phyloP scores from a whole-genome alignment of 2,888 invertebrate genomes.

The Lasioglossum oenotherae region DNA sequence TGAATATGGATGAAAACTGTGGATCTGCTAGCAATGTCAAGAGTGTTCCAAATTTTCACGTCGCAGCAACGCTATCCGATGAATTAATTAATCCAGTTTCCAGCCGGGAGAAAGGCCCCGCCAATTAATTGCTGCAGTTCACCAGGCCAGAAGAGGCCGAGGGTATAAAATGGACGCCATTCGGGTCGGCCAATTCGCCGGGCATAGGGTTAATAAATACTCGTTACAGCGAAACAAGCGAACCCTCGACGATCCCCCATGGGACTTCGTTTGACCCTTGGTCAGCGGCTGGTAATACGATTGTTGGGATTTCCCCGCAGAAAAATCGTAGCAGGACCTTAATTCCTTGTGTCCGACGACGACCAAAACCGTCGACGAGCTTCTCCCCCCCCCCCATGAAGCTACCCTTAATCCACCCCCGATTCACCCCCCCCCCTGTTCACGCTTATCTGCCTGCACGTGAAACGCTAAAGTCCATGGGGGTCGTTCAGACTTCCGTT shows the following conservation, averaged over 20 bases:
- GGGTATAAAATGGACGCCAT: constrained; percentile 7
- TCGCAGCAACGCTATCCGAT: background rate
- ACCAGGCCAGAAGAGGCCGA: background rate
- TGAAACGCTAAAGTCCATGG: constrained; percentile 57
- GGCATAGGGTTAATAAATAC: constrained; percentile 50
- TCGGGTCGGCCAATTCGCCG: constrained; percentile 3
- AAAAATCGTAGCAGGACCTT: constrained; percentile 48
- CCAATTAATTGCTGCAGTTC: constrained; percentile 16
- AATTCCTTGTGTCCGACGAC: constrained; percentile 36
- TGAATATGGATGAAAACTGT: background rate
- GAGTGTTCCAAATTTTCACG: background rate
- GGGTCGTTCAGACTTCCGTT: constrained; percentile 63
- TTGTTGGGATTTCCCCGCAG: constrained; percentile 33
- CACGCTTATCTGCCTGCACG: constrained; percentile 65
- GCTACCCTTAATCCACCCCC: background rate
- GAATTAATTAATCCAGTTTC: constrained; percentile 8
- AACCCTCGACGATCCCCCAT: background rate
- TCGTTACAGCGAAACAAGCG: constrained; percentile 34
- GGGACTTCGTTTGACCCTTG: constrained; percentile 36
- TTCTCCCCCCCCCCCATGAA: constrained; percentile 28
- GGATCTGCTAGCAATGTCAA: background rate
- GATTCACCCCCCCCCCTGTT: background rate
- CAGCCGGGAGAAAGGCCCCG: background rate
- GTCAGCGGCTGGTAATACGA: constrained; percentile 38
- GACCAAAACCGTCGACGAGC: constrained; percentile 40